A percentile compares a stretch with the other conserved stretches of the same genome.
These are phyloP conservation scores for Holothuria leucospilota DNA, from an alignment of 53 echinoderm and acorn worm species.

Conservation along the genomic window DNA sequence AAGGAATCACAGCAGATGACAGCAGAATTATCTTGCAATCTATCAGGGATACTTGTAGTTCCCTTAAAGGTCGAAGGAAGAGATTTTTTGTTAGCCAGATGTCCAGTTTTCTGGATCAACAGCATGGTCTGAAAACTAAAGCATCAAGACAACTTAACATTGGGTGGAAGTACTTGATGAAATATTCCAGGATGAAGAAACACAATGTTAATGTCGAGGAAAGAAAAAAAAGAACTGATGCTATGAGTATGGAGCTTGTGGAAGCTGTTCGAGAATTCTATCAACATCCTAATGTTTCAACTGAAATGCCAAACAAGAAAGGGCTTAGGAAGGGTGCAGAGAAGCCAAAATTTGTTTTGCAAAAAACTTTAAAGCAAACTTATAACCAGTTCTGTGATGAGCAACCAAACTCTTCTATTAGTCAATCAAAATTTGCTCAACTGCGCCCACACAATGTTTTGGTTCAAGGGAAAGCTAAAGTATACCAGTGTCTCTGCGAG, in stretches of 20 bases:
- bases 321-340: not conserved
- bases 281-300: constrained; percentile 18
- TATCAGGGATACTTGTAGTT: not conserved
- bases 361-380: not conserved
- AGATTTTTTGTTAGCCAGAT: not conserved
- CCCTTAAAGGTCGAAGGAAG: not conserved
- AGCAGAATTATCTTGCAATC: not conserved
- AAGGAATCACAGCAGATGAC: not conserved
- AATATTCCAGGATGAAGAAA: not conserved
- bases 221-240: constrained; percentile 9
- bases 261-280: constrained; percentile 12
- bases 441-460: not conserved
- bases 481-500: constrained; percentile 10
- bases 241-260: not conserved
- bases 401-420: not conserved
- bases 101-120: not conserved
- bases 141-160: constrained; percentile 21
- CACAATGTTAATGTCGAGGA: not conserved
- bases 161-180: constrained; percentile 12
- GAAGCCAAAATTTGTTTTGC: too few species aligned
- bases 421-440: not conserved
- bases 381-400: not conserved
- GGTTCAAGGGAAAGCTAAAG: constrained; percentile 16
- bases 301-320: not conserved
- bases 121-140: not conserved